These are phyloP conservation scores for Poliocrania exsul DNA, from an alignment of 2,797 vertebrate genomes.

Conservation along the genomic window DNA sequence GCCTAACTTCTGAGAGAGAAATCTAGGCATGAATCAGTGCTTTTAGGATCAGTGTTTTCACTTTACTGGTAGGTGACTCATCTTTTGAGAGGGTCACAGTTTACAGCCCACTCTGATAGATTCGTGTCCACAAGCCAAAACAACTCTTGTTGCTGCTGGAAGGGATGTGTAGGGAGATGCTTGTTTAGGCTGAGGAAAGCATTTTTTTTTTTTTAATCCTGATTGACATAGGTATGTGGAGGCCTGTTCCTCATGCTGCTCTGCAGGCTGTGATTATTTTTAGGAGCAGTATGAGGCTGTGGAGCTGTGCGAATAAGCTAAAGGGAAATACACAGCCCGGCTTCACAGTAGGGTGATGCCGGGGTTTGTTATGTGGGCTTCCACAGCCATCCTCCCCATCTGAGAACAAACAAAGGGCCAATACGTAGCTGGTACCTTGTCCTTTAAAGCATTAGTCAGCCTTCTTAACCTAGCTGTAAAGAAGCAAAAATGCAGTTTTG, in stretches of 20 bases:
- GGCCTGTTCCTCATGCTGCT: not conserved
- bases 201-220: not conserved
- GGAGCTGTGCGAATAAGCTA: not conserved
- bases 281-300: not conserved
- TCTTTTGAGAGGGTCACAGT: not conserved
- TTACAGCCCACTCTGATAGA: not conserved
- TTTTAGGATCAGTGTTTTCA: not conserved
- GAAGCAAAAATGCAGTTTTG: not conserved
- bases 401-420: not conserved
- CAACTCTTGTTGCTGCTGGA: not conserved
- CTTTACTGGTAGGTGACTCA: not conserved
- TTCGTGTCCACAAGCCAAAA: not conserved
- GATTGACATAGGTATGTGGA: not conserved
- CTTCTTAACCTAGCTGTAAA: not conserved
- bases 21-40: not conserved
- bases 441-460: not conserved
- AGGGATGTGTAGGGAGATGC: not conserved
- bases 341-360: not conserved
- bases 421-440: not conserved
- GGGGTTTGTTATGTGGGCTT: not conserved
- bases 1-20: not conserved
- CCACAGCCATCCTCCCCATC: not conserved
- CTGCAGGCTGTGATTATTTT: slow-evolving; percentile 29
- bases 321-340: not conserved
- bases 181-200: not conserved